Percentiles rank a stretch among this genome's conserved stretches.
Conservation (phyloP, 2,113 vertebrate species). For the Uria lomvia region DNA sequence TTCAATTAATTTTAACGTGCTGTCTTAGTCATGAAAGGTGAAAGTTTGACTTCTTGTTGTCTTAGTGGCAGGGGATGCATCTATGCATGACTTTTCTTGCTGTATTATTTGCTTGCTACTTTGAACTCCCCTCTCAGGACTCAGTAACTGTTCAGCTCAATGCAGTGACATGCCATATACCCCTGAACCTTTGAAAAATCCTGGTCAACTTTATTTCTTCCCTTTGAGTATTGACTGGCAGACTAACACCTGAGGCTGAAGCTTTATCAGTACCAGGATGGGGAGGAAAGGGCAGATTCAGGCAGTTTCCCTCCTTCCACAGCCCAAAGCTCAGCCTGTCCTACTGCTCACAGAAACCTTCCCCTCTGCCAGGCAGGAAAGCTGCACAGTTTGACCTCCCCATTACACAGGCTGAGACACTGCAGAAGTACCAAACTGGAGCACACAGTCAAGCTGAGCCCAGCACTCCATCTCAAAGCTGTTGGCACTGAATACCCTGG, state of each 20-base stretch:
- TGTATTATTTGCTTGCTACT: neutral
- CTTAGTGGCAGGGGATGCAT: neutral
- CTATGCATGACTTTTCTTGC: neutral
- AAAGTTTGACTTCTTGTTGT: neutral
- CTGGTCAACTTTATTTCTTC: neutral
- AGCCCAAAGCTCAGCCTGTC: neutral
- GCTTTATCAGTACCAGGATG: fast-evolving
- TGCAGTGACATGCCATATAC: neutral
- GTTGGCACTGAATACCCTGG: neutral
- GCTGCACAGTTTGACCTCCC: neutral
- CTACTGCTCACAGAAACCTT: neutral
- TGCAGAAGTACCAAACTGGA: neutral
- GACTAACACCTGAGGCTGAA: neutral
- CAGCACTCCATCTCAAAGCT: neutral
- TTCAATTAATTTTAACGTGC: conserved; percentile 34
- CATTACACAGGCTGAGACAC: neutral
- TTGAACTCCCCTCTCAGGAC: neutral
- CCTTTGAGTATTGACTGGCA: neutral
- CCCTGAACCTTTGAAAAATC: neutral
- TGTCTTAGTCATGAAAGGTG: neutral
- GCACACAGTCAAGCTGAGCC: neutral
- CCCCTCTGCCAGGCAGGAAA: neutral
- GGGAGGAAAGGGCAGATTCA: neutral
- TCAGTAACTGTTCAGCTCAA: neutral
- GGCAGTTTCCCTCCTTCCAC: neutral